Evolutionary conservation across 2,888 invertebrate genomes (phyloP).

Genomic region (Limnephilus rhombicus): DNA sequence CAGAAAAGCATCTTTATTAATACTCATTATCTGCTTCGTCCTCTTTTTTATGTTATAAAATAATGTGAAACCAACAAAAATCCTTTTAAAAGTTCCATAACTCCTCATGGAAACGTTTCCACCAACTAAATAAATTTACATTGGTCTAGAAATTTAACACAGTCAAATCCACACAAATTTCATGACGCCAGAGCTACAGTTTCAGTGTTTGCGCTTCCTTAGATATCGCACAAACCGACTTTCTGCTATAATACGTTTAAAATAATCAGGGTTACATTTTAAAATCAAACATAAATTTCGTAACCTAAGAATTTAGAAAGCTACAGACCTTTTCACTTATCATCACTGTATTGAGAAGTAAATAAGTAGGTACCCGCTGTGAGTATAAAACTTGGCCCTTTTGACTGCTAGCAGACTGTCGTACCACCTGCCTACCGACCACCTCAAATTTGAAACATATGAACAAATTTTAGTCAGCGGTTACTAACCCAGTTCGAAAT

Average conservation of each 20-base stretch:
- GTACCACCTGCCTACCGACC: neutral
- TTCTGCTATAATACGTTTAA: neutral
- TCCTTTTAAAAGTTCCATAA: neutral
- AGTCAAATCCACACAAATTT: neutral
- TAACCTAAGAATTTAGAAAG: neutral
- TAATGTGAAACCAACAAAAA: neutral
- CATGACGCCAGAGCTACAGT: neutral
- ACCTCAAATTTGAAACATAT: neutral
- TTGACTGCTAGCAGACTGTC: neutral
- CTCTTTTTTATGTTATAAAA: neutral
- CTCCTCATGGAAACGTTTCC: neutral
- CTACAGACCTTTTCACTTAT: neutral
- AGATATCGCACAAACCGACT: neutral
- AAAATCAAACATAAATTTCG: neutral
- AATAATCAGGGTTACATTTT: neutral
- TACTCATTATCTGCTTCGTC: neutral
- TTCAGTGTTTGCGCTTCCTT: neutral
- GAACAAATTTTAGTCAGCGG: neutral
- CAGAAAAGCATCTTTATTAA: neutral
- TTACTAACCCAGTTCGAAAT: neutral
- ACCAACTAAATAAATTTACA: neutral
- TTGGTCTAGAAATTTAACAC: neutral
- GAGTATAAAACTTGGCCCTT: neutral
- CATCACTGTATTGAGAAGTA: neutral
- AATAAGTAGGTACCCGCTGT: neutral